Conservation (phyloP, 2,888 invertebrate genomes). For the Chymomyza amoena region DNA sequence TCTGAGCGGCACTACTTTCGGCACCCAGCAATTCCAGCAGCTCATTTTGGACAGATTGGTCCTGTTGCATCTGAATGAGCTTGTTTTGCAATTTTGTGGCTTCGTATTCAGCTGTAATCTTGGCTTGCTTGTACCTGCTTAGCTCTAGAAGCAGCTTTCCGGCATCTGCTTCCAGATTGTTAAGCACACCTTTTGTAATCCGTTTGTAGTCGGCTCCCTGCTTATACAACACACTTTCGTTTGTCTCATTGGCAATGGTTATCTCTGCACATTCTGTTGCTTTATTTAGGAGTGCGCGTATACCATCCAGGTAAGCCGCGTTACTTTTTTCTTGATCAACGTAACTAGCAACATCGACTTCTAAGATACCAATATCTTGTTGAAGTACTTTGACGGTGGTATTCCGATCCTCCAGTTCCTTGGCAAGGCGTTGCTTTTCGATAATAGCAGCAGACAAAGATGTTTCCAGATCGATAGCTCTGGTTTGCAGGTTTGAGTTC, state of each 20-base stretch:
- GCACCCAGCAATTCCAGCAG: too few species aligned
- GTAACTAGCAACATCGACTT: conserved; percentile 10
- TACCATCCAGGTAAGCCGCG: too few species aligned
- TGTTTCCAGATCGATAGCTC: conserved; percentile 23
- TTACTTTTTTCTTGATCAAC: conserved; percentile 7
- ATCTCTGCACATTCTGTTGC: neutral
- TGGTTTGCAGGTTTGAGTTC: conserved; percentile 33
- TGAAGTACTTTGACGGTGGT: neutral
- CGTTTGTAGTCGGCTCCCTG: neutral
- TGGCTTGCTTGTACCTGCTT: conserved; percentile 3
- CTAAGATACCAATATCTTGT: neutral
- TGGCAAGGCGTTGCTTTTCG: neutral
- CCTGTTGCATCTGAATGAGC: neutral
- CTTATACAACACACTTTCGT: conserved; percentile 1
- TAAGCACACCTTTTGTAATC: conserved; percentile 8
- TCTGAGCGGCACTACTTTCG: neutral
- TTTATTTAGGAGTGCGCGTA: neutral
- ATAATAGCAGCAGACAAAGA: conserved; percentile 2
- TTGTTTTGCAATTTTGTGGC: conserved; percentile 5
- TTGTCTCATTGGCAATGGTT: neutral
- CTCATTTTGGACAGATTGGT: too few species aligned
- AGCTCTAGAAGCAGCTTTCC: conserved; percentile 6
- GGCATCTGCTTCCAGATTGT: conserved; percentile 14
- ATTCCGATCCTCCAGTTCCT: neutral
- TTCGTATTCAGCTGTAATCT: conserved; percentile 13